Evolutionary conservation across 2,888 invertebrate genomes (phyloP).

Genomic region (Parnassius glacialis): DNA sequence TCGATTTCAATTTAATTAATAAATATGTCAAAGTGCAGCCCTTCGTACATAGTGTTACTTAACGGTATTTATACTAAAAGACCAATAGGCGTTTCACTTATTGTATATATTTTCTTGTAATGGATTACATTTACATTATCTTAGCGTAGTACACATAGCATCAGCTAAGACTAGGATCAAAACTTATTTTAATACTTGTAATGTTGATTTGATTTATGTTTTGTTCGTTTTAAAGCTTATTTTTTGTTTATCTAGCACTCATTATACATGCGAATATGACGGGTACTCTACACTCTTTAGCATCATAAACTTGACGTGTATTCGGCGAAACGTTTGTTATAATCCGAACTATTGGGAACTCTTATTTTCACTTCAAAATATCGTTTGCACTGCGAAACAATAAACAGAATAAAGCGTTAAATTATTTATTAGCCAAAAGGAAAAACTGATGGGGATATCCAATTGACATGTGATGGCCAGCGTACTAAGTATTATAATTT

Average conservation of each 20-base stretch:
- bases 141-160: constrained; percentile 10
- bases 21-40: not conserved
- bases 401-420: no score
- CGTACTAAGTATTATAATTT: constrained; percentile 3
- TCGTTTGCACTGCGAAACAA: no score
- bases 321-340: no score
- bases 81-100: not conserved
- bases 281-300: no score
- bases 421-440: no score
- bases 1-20: not conserved
- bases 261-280: no score
- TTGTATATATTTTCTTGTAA: not conserved
- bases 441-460: not conserved
- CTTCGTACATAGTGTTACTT: not conserved
- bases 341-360: no score
- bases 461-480: not conserved
- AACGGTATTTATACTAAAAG: not conserved
- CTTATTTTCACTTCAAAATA: no score
- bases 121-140: constrained; percentile 10
- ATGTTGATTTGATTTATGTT: not conserved
- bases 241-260: no score
- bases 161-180: constrained; percentile 18
- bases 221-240: constrained; percentile 22
- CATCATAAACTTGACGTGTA: no score
- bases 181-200: constrained; percentile 16